Evolutionary conservation across 2,113 vertebrate species (phyloP).

Genomic region (Jacana jacana): DNA sequence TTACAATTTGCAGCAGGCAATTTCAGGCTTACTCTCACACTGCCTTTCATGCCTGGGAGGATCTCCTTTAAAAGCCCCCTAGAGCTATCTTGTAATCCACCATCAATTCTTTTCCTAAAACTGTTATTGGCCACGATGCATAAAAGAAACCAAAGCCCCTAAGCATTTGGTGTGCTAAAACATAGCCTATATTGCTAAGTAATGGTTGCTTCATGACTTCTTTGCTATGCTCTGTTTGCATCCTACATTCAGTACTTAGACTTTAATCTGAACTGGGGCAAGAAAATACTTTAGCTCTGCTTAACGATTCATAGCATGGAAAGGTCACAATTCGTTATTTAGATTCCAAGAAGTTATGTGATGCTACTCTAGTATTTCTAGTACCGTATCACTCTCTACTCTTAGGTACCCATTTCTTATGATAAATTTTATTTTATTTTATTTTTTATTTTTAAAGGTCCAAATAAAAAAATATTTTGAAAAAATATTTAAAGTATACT

Average conservation of each 20-base stretch:
- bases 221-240: not conserved
- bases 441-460: not conserved
- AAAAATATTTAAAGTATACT: not conserved
- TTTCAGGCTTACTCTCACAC: not conserved
- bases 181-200: not conserved
- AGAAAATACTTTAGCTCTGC: not conserved
- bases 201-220: not conserved
- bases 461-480: not conserved
- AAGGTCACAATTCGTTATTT: not conserved
- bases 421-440: too few relatives aligned
- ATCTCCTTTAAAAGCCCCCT: constrained; percentile 28
- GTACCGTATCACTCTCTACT: rapidly evolving
- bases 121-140: constrained; percentile 11
- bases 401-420: not conserved
- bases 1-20: constrained; percentile 1
- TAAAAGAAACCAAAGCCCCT: constrained; percentile 28
- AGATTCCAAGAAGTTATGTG: not conserved
- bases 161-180: not conserved
- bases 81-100: not conserved
- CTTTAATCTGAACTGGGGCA: not conserved
- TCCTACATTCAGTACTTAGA: not conserved
- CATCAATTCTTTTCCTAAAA: constrained; percentile 30
- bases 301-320: not conserved
- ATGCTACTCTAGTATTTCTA: not conserved
- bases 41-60: constrained; percentile 1